Evolutionary conservation across 1,140 invertebrate species (phyloP), one percentile per base, ranked within the genome.

Genomic region (Whitmania pigra): DNA sequence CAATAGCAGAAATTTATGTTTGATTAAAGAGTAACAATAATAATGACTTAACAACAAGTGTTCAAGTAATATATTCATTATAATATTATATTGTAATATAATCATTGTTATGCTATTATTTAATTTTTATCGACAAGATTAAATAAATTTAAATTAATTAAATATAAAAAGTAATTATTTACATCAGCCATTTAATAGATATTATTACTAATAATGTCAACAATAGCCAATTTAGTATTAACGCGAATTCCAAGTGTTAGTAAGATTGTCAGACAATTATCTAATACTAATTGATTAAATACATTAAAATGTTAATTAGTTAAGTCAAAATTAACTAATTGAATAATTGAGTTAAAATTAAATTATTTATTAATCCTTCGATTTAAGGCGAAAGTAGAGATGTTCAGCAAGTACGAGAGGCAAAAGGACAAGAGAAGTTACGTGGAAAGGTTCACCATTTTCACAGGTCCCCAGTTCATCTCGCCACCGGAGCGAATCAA

Each of bases 351-450:
- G n/a, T n/a, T n/a, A n/a, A n/a, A 43, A 43, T 43, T 6, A 25
- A 9, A 68, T 68, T 5, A 29, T 29, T 5, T 9, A 25, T 68
- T 11, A 20, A 25, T 71, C 18, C 2, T 71, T 18, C 69, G 27
- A 27, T 75, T 73, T 13, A 77, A 94, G 92, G 93, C 93, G 78
- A 97, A 96, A 87, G 92, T 97, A 82, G 91, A 93, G 87, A 91
- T 95, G 78, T 91, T 92, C 81, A 95, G 92, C 84, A 97, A 97
- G 88, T 97, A 94, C 85, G 94, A 97, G 85, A 87, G 94, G 83
- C 90, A 94, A 84, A 93, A 94, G 71, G 94, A 97, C 85, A 92
- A 93, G 82, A 88, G 92, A 53, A 67, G 60, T 17, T 77, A 76
- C 71, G 73, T 36, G n/a, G 76, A 77, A 22, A 72, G 71, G 53